Percentiles rank a stretch among this genome's conserved stretches.
Evolutionary conservation across 1,140 invertebrate genomes (phyloP).

Genomic region (Chrysoperla carnea): DNA sequence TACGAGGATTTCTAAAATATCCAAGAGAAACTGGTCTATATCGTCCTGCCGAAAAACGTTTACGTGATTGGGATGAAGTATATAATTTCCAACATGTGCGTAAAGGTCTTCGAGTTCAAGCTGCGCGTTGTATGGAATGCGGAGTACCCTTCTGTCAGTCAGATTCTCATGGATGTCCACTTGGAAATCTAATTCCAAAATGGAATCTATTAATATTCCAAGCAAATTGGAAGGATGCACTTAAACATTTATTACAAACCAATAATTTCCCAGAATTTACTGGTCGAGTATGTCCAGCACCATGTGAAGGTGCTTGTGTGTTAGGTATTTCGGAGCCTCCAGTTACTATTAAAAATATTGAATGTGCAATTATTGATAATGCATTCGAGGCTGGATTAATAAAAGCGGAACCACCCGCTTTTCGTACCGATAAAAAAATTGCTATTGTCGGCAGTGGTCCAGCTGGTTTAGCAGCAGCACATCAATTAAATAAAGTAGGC

Average conservation of each 20-base stretch:
- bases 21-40: slow-evolving; percentile 73
- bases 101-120: slow-evolving; percentile 77
- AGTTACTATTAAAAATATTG: slow-evolving; percentile 98
- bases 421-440: slow-evolving; percentile 68
- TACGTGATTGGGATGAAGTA: slow-evolving; percentile 95
- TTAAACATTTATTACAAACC: slow-evolving; percentile 88
- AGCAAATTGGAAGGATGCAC: slow-evolving; percentile 92
- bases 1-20: slow-evolving; percentile 92
- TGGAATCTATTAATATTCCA: slow-evolving; percentile 96
- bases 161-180: slow-evolving; percentile 79
- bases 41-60: slow-evolving; percentile 59
- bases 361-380: slow-evolving; percentile 96
- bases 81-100: slow-evolving; percentile 76
- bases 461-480: slow-evolving; percentile 86
- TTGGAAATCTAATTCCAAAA: slow-evolving; percentile 97
- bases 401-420: slow-evolving; percentile 46
- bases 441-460: slow-evolving; percentile 94
- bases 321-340: slow-evolving; percentile 89
- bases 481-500: slow-evolving; percentile 84
- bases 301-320: slow-evolving; percentile 97
- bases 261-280: slow-evolving; percentile 99
- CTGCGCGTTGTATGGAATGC: slow-evolving; percentile 98
- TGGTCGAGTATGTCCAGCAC: slow-evolving; percentile 93
- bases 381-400: slow-evolving; percentile 97
- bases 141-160: slow-evolving; percentile 98